Conservation (phyloP, 2,797 vertebrate species). For the Pelochelys cantorii region DNA sequence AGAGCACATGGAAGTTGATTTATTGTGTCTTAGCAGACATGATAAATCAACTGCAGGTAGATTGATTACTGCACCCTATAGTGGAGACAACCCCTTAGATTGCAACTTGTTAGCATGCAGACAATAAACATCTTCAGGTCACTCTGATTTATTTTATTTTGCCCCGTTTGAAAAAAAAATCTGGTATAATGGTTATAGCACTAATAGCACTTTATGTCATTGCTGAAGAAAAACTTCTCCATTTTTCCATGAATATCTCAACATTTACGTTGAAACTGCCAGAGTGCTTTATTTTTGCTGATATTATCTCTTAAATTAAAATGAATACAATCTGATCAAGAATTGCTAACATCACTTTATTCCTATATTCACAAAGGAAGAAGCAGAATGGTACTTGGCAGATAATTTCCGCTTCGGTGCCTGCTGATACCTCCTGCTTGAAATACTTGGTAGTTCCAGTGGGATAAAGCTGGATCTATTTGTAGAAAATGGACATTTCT, state of each 20-base stretch:
- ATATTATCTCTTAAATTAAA: conserved; percentile 63
- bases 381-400: conserved; percentile 33
- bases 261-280: conserved; percentile 61
- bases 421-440: conserved; percentile 37
- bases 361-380: conserved; percentile 37
- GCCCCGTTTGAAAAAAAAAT: neutral
- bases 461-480: conserved; percentile 42
- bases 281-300: conserved; percentile 63
- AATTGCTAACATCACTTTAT: conserved; percentile 56
- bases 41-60: no score
- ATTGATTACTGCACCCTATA: no score
- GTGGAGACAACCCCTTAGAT: neutral
- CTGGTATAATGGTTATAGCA: conserved; percentile 4
- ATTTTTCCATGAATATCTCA: conserved; percentile 56
- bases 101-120: conserved; percentile 43
- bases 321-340: conserved; percentile 55
- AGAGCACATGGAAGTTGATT: no score
- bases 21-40: no score
- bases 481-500: conserved; percentile 45
- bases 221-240: conserved; percentile 46
- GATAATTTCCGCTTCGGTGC: conserved; percentile 63
- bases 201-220: conserved; percentile 36
- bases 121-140: conserved; percentile 19
- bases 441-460: conserved; percentile 48
- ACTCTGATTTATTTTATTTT: conserved; percentile 47